Percentiles rank a stretch among this genome's conserved stretches.
Evolutionary conservation across 2,888 invertebrate genomes (phyloP).

Genomic region (Hedya salicella): DNA sequence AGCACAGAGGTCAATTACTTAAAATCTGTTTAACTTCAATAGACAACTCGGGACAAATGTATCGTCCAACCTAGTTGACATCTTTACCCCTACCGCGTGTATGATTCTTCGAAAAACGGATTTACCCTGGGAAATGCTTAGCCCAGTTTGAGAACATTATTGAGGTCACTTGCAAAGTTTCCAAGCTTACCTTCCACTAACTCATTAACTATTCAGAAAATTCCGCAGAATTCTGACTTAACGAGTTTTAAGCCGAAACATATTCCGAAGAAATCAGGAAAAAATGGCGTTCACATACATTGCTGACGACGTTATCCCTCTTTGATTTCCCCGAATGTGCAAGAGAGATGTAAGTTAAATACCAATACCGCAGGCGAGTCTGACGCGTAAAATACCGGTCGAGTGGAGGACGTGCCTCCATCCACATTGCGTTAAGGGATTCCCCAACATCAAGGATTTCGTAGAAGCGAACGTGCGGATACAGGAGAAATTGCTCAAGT

Average conservation of each 20-base stretch:
- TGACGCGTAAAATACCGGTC: neutral
- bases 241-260: conserved; percentile 8
- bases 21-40: conserved; percentile 59
- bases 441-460: conserved; percentile 72
- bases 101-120: neutral
- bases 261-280: neutral
- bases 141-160: neutral
- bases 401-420: conserved; percentile 27
- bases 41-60: conserved; percentile 19
- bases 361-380: neutral
- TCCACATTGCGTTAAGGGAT: conserved; percentile 63
- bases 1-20: conserved; percentile 68
- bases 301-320: neutral
- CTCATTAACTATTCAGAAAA: conserved; percentile 6
- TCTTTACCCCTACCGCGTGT: neutral
- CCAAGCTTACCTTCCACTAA: neutral
- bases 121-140: neutral
- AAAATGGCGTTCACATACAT: neutral
- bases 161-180: neutral
- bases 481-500: conserved; percentile 82
- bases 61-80: neutral
- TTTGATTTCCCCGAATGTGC: neutral
- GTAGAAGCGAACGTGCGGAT: conserved; percentile 67
- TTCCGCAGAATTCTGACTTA: neutral
- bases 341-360: neutral